Evolutionary conservation across 2,797 vertebrate genomes (phyloP), one percentile per base, ranked within the genome.

Genomic region (Chanos chanos): DNA sequence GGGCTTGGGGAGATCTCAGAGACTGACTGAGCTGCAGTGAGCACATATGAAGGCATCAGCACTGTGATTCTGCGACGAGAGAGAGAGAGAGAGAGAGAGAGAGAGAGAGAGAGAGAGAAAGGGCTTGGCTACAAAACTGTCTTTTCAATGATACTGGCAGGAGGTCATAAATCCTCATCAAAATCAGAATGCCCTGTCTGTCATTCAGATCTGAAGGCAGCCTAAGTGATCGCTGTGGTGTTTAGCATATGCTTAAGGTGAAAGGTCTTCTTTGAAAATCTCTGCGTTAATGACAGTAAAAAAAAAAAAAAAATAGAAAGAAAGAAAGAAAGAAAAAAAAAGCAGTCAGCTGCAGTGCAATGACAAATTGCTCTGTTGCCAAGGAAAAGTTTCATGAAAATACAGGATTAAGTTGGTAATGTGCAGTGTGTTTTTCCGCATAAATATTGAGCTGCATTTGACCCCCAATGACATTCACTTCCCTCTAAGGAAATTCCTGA

Each of bases 161-260:
- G 59, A 74, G 86, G 86, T 86, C 87, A 88, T 87, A 89, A 87
- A 88, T 89, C 85, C 85, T 87, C 87, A 88, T 89, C 85, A 87
- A 82, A 81, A 81, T 81, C 72, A 79, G 79, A 82, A 80, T 79
- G 84, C 86, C 86, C 81, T 79, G 83, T 85, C 84, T 86, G 83
- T 81, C 61, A 66, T 77, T 83, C 83, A 71, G 66, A 78, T 80
- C 82, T 77, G 85, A 83, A 84, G 82, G 77, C n/a, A n/a, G 84
- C 85, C 89, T 86, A 88, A 89, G 89, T 89, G 88, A 87, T 84
- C 81, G 76, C 75, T 77, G 79, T 85, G 85, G 80, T 83, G 81
- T 84, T 80, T 77, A 84, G 81, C 79, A 82, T 85, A 78, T 84
- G 86, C 61, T 59, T 58, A 59, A 27, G 27, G 44, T 21, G 24